Evolutionary conservation across 2,113 vertebrate genomes (phyloP), one percentile per base, ranked within the genome.

Genomic region (Sterrhoptilus dennistouni): DNA sequence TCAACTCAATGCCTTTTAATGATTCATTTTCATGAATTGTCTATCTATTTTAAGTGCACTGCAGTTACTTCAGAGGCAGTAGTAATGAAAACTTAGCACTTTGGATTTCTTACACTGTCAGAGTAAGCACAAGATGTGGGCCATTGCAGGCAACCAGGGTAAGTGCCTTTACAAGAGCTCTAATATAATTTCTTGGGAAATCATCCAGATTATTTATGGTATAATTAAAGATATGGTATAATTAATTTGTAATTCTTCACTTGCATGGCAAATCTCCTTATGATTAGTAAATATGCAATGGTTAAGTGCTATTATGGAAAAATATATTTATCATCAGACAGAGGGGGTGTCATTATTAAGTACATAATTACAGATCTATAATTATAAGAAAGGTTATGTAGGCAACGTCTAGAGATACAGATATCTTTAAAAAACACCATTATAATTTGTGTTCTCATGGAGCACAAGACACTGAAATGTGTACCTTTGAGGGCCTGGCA

Each of bases 1-100:
- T 83, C 86, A 83, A 90, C 28, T 90, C 90, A 88, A 18, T 80
- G 52, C 86, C 60, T 90, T 93, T 95, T 83, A 95, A 97, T 77
- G 47, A 97, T 96, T 94, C 90, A 90, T 97, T 92, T 83, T 89
- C 76, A 59, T 88, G 95, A 90, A 90, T 77, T 83, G 80, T 89
- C 38, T 86, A 90, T 90, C 86, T 95, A 93, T 90, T 96, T 92
- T 74, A 90, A 95, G 64, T 74, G 76, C 64, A 50, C 24, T 66
- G 76, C 83, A 74, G 68, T 70, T 86, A 74, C 76, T 95, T 89
- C 71, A 90, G 72, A 95, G 56, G n/a, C 63, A 90, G 42, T 47
- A 86, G 36, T 74, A 93, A 88, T 70, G 68, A 83, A 90, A 90
- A 91, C 50, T 83, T 86, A 83, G 47, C 54, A 59, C 70, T 90